Percentiles rank a stretch among this genome's conserved stretches.
Conservation (phyloP, 2,888 invertebrate genomes). For the Lepeophtheirus nordmannii region DNA sequence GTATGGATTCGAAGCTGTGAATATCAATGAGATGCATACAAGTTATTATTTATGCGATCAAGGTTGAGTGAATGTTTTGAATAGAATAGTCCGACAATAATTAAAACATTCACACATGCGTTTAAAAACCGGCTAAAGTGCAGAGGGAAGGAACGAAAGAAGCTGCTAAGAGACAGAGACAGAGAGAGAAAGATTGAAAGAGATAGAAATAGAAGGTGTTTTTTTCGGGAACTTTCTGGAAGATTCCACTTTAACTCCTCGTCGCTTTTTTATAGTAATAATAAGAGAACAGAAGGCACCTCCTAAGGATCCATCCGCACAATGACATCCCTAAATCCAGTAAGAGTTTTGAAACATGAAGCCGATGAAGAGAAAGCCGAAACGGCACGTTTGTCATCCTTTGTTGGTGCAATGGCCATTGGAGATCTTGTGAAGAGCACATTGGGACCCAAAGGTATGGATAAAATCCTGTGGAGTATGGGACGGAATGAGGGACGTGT, state of each 20-base stretch:
- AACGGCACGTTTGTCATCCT: constrained; percentile 88
- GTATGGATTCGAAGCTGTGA: too few species aligned
- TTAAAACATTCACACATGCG: too few species aligned
- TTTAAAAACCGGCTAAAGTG: too few species aligned
- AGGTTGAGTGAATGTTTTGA: too few species aligned
- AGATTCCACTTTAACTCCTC: neutral
- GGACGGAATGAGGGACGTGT: constrained; percentile 48
- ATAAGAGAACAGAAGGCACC: neutral
- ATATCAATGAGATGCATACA: too few species aligned
- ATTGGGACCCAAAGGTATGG: constrained; percentile 97
- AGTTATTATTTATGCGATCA: too few species aligned
- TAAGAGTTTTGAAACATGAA: constrained; percentile 81
- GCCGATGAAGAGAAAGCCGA: constrained; percentile 97
- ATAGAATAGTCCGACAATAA: too few species aligned
- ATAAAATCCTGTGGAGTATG: constrained; percentile 65
- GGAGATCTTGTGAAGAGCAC: constrained; percentile 97
- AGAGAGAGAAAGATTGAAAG: neutral
- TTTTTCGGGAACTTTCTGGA: neutral
- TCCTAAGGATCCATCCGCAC: too few species aligned
- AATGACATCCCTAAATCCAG: constrained; percentile 56
- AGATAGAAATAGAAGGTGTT: neutral
- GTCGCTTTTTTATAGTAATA: neutral
- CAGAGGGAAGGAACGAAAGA: neutral
- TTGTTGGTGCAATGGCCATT: constrained; percentile 95
- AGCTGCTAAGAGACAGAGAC: neutral